A percentile compares a stretch with the other conserved stretches of the same genome.
Conservation (phyloP, 2,888 invertebrate species). For the Malachius bipustulatus region DNA sequence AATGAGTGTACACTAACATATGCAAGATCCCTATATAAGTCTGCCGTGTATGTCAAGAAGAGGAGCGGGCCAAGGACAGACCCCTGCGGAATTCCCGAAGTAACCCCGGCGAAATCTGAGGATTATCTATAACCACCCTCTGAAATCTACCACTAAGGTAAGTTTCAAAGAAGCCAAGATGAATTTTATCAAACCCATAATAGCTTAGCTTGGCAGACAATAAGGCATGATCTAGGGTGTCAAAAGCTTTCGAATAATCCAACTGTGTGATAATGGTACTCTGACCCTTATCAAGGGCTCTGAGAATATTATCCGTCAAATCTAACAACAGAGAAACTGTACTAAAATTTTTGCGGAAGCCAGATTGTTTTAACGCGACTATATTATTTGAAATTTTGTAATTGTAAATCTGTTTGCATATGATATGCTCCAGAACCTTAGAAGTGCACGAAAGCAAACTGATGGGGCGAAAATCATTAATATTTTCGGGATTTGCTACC, state of each 20-base stretch:
- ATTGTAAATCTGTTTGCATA: background rate
- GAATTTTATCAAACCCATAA: background rate
- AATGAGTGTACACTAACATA: background rate
- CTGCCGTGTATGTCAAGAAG: background rate
- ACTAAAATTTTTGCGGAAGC: background rate
- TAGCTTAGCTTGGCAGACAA: background rate
- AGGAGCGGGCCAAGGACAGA: background rate
- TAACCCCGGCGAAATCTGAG: background rate
- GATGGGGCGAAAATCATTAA: conserved; percentile 1
- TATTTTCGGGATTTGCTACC: background rate
- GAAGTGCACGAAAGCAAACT: background rate
- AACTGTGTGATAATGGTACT: background rate
- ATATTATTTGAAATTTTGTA: background rate
- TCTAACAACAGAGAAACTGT: background rate
- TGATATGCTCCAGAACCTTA: background rate
- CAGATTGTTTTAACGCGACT: background rate
- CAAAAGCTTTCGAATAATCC: conserved; percentile 2
- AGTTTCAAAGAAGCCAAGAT: background rate
- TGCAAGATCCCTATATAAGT: background rate
- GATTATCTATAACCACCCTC: background rate
- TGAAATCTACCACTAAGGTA: background rate
- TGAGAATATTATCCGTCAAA: background rate
- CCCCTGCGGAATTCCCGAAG: conserved; percentile 3
- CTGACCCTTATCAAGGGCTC: background rate
- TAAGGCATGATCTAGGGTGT: background rate